Evolutionary conservation across 2,113 vertebrate genomes (phyloP).

Genomic region (Numenius arquata): DNA sequence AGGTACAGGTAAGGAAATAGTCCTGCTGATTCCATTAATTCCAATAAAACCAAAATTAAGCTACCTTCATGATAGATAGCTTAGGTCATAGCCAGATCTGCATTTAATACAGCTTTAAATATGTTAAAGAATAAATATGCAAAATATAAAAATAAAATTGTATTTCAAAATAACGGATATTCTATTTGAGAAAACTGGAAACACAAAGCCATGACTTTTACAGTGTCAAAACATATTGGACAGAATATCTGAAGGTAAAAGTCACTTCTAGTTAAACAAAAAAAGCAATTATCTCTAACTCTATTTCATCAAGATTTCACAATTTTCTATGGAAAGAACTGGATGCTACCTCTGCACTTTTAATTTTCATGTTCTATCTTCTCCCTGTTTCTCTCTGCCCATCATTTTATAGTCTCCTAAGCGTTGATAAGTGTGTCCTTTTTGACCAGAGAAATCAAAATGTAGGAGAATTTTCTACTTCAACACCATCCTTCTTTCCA

Average conservation of each 20-base stretch:
- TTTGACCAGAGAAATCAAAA: background rate
- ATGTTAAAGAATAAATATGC: background rate
- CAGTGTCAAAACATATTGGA: background rate
- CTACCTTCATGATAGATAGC: background rate
- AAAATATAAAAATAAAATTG: background rate
- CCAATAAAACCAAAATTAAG: background rate
- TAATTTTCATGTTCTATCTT: background rate
- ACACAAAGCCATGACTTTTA: background rate
- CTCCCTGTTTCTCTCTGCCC: background rate
- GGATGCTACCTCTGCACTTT: background rate
- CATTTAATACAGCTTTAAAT: background rate
- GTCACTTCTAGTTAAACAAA: background rate
- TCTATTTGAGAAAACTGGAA: background rate
- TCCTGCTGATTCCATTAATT: background rate
- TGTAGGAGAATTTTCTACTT: background rate
- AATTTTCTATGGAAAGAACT: background rate
- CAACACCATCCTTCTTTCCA: background rate
- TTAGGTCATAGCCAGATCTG: background rate
- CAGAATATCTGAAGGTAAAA: background rate
- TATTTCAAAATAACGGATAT: background rate
- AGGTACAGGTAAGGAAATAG: background rate
- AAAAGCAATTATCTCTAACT: background rate
- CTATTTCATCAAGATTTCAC: background rate
- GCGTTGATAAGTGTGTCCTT: background rate
- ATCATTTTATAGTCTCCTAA: background rate